Percentiles rank a stretch among this genome's conserved stretches.
phyloP scores from a whole-genome alignment of 2,888 invertebrate species.

The Craniophora ligustri region DNA sequence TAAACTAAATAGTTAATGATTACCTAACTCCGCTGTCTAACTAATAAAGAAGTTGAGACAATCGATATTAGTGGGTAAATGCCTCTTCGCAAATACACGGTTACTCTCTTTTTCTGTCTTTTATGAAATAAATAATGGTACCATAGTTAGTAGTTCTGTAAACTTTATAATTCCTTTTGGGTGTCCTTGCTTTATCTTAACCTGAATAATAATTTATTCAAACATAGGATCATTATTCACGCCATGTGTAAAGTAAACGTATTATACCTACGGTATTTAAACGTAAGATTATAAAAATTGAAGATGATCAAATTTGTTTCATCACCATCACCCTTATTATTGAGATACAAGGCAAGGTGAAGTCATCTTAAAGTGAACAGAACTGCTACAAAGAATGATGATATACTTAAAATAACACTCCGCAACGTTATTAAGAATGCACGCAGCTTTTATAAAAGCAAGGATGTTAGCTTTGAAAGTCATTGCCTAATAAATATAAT shows the following conservation, averaged over 20 bases:
- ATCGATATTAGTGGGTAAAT: constrained; percentile 54
- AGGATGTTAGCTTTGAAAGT: constrained; percentile 29
- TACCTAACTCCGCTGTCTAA: constrained; percentile 39
- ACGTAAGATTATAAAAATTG: no score
- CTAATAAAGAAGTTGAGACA: constrained; percentile 41
- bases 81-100: constrained; percentile 50
- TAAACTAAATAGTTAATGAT: constrained; percentile 42
- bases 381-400: constrained; percentile 16
- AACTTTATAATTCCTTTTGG: constrained; percentile 3
- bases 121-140: constrained; percentile 38
- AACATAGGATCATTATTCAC: neutral
- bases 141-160: constrained; percentile 16
- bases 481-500: constrained; percentile 24
- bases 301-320: no score
- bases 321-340: no score
- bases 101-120: constrained; percentile 49
- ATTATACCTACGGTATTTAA: no score
- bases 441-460: constrained; percentile 30
- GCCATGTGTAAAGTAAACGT: no score
- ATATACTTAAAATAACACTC: constrained; percentile 28
- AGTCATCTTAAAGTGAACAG: constrained; percentile 7
- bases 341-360: neutral
- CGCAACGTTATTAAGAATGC: constrained; percentile 25
- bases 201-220: no score
- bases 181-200: neutral